Percentiles rank a stretch among this genome's conserved stretches.
Evolutionary conservation across 2,113 vertebrate species (phyloP).

Genomic region (Acanthisitta chloris): DNA sequence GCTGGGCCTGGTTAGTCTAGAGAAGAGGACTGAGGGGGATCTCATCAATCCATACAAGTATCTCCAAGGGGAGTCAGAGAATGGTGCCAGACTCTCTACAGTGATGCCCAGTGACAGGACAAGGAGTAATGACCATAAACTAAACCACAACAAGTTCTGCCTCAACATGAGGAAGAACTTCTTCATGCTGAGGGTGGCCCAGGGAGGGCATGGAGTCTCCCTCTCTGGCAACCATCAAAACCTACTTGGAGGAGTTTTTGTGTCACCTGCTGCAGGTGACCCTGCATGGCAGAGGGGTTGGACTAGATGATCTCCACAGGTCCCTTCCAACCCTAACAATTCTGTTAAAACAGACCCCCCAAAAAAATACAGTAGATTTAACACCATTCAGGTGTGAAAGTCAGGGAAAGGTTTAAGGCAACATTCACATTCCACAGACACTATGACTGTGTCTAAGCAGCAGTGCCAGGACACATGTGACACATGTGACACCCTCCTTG

Average conservation of each 20-base stretch:
- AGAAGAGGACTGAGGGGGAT: background rate
- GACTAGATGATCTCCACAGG: background rate
- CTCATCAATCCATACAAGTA: background rate
- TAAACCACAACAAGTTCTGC: background rate
- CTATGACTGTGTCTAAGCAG: background rate
- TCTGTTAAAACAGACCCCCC: background rate
- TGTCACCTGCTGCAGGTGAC: background rate
- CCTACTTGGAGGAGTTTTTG: background rate
- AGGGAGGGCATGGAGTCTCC: rapidly evolving
- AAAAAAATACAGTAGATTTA: background rate
- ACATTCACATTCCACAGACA: background rate
- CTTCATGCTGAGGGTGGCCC: background rate
- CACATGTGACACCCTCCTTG: background rate
- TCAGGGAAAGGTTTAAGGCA: background rate
- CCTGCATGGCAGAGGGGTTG: no score
- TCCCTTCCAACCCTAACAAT: background rate
- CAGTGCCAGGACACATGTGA: background rate
- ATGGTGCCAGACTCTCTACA: background rate
- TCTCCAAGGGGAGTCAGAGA: background rate
- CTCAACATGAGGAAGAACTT: background rate
- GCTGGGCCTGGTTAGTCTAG: background rate
- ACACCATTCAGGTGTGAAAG: background rate
- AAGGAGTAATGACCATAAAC: background rate
- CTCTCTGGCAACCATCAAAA: background rate
- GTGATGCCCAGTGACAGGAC: background rate